Percentiles rank a stretch among this genome's conserved stretches.
Conservation (phyloP, 2,797 vertebrate genomes). For the Enteromius afrohamiltoni region DNA sequence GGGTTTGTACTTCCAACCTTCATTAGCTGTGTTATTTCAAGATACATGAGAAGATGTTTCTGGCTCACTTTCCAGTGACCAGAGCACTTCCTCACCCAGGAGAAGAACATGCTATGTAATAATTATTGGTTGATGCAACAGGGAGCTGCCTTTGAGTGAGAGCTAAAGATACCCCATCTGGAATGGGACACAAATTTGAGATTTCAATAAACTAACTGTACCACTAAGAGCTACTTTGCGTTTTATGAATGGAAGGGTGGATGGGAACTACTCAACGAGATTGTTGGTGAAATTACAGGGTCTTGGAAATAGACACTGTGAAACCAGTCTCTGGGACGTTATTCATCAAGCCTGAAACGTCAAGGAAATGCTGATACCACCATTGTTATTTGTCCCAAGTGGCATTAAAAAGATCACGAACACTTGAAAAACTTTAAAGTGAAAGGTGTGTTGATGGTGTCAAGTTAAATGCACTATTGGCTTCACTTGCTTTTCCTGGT, state of each 20-base stretch:
- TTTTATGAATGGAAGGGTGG: slow-evolving; percentile 85
- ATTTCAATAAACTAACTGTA: slow-evolving; percentile 82
- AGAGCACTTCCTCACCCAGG: slow-evolving; percentile 78
- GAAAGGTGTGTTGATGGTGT: slow-evolving; percentile 12
- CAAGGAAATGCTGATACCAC: neutral
- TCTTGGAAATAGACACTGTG: slow-evolving; percentile 75
- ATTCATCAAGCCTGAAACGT: slow-evolving; percentile 58
- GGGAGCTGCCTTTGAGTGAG: slow-evolving; percentile 74
- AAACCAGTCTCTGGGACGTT: slow-evolving; percentile 71
- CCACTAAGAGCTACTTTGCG: slow-evolving; percentile 84
- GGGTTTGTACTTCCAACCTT: neutral
- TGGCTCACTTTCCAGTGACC: slow-evolving; percentile 70
- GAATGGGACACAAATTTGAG: slow-evolving; percentile 82
- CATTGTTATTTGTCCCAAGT: slow-evolving; percentile 8
- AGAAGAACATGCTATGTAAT: slow-evolving; percentile 69
- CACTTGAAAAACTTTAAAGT: slow-evolving; percentile 1
- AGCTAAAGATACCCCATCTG: slow-evolving; percentile 83
- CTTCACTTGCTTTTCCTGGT: neutral
- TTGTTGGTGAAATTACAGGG: slow-evolving; percentile 82
- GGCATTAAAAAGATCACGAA: neutral
- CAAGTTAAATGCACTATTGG: neutral
- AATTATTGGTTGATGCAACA: slow-evolving; percentile 81
- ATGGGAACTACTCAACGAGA: slow-evolving; percentile 73
- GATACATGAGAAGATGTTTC: slow-evolving; percentile 72
- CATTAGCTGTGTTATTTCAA: slow-evolving; percentile 36